Base-by-base conservation (phyloP, 2,113 vertebrate genomes). In the Melozone crissalis region DNA sequence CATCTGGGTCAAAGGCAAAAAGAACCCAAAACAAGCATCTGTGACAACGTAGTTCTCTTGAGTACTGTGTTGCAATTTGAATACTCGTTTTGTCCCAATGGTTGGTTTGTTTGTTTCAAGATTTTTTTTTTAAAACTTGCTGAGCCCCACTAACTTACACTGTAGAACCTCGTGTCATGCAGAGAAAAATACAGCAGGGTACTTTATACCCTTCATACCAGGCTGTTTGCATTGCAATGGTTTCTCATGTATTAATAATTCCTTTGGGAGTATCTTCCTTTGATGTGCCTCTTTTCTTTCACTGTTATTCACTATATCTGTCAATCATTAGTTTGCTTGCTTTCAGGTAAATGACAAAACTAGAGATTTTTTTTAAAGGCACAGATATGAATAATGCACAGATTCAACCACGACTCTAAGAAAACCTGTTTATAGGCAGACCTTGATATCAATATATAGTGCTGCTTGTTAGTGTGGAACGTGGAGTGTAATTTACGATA, bases 191-290 rank as follows among this genome's bases (percentile, higher is more conserved):
- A 30, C 9, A 73, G 12, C 28, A 49, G 7, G 2, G 6, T 61
- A 21, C 69, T 84, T 68, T 39, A 23, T 14, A 35, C 23, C 16
- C 30, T 52, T 52, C 33, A 4, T 47, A 39, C 12, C 26, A 21
- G 44, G 9, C 39, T 83, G 37, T 66, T 76, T 91, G 27, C 57
- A 44, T 77, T 3, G 17, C 3, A 3, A 49, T 47, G 28, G 19
- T 43, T 91, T 89, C 33, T 87, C n/a, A 37, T 67, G 26, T 35
- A 79, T 59, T 55, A 90, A 7, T 66, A 75, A 83, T 83, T 88
- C 47, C 16, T 79, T 73, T 69, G 30, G 44, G 49, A 89, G 3
- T 35, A 57, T 69, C 41, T 62, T 57, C 8, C 23, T 84, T 78
- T 84, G 37, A 89, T 77, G 21, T 3, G 2, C 26, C 28, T 57